phyloP scores from a whole-genome alignment of 2,888 invertebrate genomes.

The Trilocha varians region DNA sequence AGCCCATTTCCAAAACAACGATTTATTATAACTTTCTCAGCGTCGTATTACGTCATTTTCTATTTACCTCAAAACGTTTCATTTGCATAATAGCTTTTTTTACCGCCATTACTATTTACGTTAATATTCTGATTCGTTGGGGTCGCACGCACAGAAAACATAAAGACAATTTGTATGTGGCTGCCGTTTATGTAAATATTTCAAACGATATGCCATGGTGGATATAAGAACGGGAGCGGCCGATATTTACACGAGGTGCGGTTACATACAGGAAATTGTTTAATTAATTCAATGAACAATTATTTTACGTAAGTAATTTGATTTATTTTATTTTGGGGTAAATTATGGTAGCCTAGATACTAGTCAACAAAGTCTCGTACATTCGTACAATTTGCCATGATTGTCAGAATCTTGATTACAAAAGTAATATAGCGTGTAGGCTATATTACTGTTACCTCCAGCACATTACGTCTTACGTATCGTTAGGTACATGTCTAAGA shows the following conservation, averaged over 20 bases:
- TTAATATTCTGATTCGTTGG: constrained; percentile 70
- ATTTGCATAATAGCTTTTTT: constrained; percentile 74
- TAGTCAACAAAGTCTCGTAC: too few species aligned
- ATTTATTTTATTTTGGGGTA: too few species aligned
- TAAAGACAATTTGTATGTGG: constrained; percentile 68
- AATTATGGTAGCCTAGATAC: too few species aligned
- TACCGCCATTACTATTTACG: constrained; percentile 67
- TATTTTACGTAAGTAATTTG: constrained; percentile 14
- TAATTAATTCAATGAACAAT: constrained; percentile 28
- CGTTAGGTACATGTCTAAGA: too few species aligned
- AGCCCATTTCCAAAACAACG: constrained; percentile 32
- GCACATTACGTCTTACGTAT: too few species aligned
- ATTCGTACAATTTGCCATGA: too few species aligned
- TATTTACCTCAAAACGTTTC: constrained; percentile 71
- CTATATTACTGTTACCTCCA: too few species aligned
- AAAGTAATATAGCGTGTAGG: too few species aligned
- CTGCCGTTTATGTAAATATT: constrained; percentile 71
- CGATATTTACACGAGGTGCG: constrained; percentile 55
- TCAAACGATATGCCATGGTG: constrained; percentile 61
- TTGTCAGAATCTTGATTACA: too few species aligned
- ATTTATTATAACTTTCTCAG: constrained; percentile 61
- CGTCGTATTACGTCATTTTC: constrained; percentile 63
- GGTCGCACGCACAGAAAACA: constrained; percentile 70
- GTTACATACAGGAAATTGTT: constrained; percentile 38
- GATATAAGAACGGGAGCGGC: constrained; percentile 56